Conservation (phyloP, 2,797 vertebrate genomes). For the Chloroceryle inda region DNA sequence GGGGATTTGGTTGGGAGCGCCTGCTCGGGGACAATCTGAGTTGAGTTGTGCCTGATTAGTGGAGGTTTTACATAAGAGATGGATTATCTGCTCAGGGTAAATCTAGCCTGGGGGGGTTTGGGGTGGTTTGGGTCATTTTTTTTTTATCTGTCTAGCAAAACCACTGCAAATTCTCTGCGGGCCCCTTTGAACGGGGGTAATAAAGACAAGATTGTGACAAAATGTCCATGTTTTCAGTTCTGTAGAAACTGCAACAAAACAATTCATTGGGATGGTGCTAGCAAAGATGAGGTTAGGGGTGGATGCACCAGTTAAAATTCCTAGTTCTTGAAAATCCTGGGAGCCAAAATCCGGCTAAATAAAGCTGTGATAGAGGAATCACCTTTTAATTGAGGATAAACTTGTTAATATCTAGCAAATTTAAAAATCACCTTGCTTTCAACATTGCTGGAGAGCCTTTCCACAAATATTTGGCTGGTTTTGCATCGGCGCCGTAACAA, state of each 20-base stretch:
- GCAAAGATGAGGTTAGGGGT: not conserved
- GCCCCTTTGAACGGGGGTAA: not conserved
- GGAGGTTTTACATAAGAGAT: slow-evolving; percentile 56
- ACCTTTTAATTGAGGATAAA: not conserved
- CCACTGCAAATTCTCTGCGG: not conserved
- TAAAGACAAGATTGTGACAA: not conserved
- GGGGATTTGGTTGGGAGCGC: slow-evolving; percentile 12
- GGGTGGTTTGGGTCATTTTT: not conserved
- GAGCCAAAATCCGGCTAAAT: not conserved
- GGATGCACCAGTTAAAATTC: not conserved
- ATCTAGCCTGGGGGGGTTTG: not conserved
- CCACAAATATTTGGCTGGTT: not conserved
- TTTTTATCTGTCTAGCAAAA: not conserved
- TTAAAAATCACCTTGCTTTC: not conserved
- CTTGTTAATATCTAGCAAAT: not conserved
- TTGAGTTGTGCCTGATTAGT: slow-evolving; percentile 1
- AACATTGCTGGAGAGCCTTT: not conserved
- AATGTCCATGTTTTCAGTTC: not conserved
- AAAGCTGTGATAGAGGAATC: not conserved
- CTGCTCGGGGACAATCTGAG: not conserved
- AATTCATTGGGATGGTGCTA: not conserved
- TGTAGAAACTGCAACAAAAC: not conserved
- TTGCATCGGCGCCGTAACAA: not conserved
- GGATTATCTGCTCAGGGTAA: slow-evolving; percentile 51
- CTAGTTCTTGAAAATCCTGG: not conserved